Evolutionary conservation across 37 sponge, comb jelly and placozoan species (phyloP).

Genomic region (Tethya wilhelma): DNA sequence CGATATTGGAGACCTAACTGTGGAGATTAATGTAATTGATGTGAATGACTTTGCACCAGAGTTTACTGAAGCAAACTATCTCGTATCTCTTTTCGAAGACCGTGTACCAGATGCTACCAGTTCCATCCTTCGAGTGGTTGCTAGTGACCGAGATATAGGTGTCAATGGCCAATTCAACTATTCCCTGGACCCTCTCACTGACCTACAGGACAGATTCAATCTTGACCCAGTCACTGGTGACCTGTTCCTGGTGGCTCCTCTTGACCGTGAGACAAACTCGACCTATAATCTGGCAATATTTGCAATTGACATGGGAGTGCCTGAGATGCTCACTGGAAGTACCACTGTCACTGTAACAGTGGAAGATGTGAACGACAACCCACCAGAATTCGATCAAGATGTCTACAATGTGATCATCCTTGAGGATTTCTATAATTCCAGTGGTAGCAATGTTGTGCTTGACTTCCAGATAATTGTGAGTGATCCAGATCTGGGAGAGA

Average conservation of each 20-base stretch:
- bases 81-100: slow-evolving; percentile 17
- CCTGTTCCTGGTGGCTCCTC: slow-evolving; percentile 1
- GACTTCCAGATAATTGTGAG: background rate
- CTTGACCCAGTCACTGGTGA: slow-evolving; percentile 28
- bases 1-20: slow-evolving; percentile 20
- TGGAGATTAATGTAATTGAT: slow-evolving; percentile 49
- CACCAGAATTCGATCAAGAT: slow-evolving; percentile 35
- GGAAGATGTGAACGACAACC: slow-evolving; percentile 70
- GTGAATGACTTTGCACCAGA: slow-evolving; percentile 70
- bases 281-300: slow-evolving; percentile 23
- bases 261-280: slow-evolving; percentile 38
- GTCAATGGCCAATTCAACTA: slow-evolving; percentile 9
- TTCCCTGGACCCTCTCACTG: background rate
- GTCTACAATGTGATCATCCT: slow-evolving; percentile 10
- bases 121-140: slow-evolving; percentile 9
- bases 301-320: slow-evolving; percentile 39
- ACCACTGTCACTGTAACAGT: slow-evolving; percentile 40
- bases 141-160: slow-evolving; percentile 53
- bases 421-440: slow-evolving; percentile 31
- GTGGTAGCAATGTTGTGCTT: background rate
- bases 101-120: background rate
- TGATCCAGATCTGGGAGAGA: slow-evolving; percentile 62
- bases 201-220: slow-evolving; percentile 12
- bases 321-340: slow-evolving; percentile 23
- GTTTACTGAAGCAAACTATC: slow-evolving; percentile 20